phyloP scores from a whole-genome alignment of 1,140 invertebrate species.

The Lasioglossum baleicum region DNA sequence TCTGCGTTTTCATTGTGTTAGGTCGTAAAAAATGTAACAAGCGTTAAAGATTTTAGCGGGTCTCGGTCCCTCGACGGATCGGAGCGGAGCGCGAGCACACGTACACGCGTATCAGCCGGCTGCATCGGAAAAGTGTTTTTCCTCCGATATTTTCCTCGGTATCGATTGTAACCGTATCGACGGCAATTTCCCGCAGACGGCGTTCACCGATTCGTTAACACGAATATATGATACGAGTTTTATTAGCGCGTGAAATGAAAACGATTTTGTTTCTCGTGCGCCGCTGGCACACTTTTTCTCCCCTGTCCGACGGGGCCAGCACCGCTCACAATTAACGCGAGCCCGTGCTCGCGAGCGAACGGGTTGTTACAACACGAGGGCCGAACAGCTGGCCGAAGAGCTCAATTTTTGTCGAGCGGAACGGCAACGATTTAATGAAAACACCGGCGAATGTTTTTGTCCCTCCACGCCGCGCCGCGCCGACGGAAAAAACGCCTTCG shows the following conservation, averaged over 20 bases:
- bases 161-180: constrained; percentile 33
- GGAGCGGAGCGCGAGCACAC: not conserved
- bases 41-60: not conserved
- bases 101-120: not conserved
- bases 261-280: constrained; percentile 50
- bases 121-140: not conserved
- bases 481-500: constrained; percentile 14
- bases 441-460: constrained; percentile 44
- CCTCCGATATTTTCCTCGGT: not conserved
- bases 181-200: constrained; percentile 35
- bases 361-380: constrained; percentile 51
- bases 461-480: not conserved
- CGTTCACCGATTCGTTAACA: constrained; percentile 35
- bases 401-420: constrained; percentile 57
- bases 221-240: constrained; percentile 42
- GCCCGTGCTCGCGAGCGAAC: constrained; percentile 26
- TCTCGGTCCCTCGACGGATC: not conserved
- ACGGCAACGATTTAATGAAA: constrained; percentile 54
- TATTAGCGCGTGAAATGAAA: constrained; percentile 50
- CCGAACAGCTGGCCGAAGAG: constrained; percentile 57
- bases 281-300: constrained; percentile 42
- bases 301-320: not conserved
- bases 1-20: not conserved
- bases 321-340: constrained; percentile 32
- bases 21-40: not conserved